These are phyloP conservation scores for Caenorhabditis uteleia DNA, from an alignment of 2,888 invertebrate species.

Conservation along the genomic window DNA sequence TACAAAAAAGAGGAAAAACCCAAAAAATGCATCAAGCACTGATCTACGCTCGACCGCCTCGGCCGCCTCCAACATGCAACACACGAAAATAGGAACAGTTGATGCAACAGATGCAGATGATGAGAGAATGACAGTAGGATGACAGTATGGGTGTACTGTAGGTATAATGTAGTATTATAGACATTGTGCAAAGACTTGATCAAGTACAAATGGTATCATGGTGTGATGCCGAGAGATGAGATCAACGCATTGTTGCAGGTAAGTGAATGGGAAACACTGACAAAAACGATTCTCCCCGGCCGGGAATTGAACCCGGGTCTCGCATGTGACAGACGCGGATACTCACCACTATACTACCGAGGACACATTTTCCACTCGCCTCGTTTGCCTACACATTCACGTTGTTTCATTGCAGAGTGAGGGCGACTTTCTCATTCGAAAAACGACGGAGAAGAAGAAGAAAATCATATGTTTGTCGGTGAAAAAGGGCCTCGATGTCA, in stretches of 20 bases:
- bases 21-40: too few relatives aligned
- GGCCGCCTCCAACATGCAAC: too few relatives aligned
- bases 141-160: too few relatives aligned
- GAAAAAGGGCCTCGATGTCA: slow-evolving; percentile 10
- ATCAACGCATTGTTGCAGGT: slow-evolving; percentile 40
- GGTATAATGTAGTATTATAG: too few relatives aligned
- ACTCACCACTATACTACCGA: slow-evolving; percentile 61
- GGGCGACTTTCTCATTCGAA: slow-evolving; percentile 27
- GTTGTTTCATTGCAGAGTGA: slow-evolving; percentile 9
- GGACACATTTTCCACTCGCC: slow-evolving; percentile 20
- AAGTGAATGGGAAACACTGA: slow-evolving; percentile 7
- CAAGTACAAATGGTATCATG: slow-evolving; percentile 42
- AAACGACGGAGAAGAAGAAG: slow-evolving; percentile 20
- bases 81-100: too few relatives aligned
- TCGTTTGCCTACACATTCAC: background rate
- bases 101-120: too few relatives aligned
- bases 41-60: too few relatives aligned
- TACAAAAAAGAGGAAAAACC: too few relatives aligned
- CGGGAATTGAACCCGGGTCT: slow-evolving; percentile 67
- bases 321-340: slow-evolving; percentile 68
- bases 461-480: slow-evolving; percentile 32
- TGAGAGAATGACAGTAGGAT: too few relatives aligned
- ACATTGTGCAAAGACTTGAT: slow-evolving; percentile 20
- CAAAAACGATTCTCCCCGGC: slow-evolving; percentile 58
- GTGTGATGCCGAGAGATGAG: slow-evolving; percentile 51